phyloP scores from a whole-genome alignment of 2,888 invertebrate genomes.

The Rhimphoctona megacephalus region DNA sequence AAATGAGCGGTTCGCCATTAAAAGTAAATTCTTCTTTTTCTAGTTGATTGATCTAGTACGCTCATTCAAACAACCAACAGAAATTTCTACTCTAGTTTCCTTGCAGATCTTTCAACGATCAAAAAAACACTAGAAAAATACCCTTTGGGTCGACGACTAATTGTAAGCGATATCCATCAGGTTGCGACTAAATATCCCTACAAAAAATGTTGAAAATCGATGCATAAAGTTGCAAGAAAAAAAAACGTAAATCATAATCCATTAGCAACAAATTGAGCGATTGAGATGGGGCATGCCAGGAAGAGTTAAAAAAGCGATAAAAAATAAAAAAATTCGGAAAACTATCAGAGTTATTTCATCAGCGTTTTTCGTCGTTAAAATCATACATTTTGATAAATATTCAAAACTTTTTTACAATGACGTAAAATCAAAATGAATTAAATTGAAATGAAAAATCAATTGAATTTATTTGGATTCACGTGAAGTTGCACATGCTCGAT shows the following conservation, averaged over 20 bases:
- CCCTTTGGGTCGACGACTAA: conserved; percentile 12
- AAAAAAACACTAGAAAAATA: conserved; percentile 1
- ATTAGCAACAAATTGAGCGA: conserved; percentile 12
- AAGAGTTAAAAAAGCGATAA: not conserved
- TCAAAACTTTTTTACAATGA: too few relatives aligned
- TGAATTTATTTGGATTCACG: too few relatives aligned
- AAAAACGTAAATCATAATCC: conserved; percentile 33
- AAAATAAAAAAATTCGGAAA: not conserved
- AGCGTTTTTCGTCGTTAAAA: too few relatives aligned
- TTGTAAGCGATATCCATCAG: conserved; percentile 32
- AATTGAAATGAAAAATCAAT: too few relatives aligned
- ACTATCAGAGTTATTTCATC: not conserved
- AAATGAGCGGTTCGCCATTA: conserved; percentile 39
- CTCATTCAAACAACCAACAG: conserved; percentile 24
- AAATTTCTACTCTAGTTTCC: conserved; percentile 10
- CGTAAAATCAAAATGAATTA: too few relatives aligned
- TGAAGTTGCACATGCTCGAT: too few relatives aligned
- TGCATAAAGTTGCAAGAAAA: conserved; percentile 14
- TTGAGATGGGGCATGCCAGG: not conserved
- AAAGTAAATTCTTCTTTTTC: conserved; percentile 39
- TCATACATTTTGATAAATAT: too few relatives aligned
- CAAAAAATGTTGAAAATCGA: conserved; percentile 22
- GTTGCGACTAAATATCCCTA: not conserved
- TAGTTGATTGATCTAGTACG: conserved; percentile 38
- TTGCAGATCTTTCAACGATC: not conserved